Percentiles rank a stretch among this genome's conserved stretches.
These are phyloP conservation scores for Drosophila eugracilis DNA, from an alignment of 1,140 invertebrate genomes.

Conservation along the genomic window DNA sequence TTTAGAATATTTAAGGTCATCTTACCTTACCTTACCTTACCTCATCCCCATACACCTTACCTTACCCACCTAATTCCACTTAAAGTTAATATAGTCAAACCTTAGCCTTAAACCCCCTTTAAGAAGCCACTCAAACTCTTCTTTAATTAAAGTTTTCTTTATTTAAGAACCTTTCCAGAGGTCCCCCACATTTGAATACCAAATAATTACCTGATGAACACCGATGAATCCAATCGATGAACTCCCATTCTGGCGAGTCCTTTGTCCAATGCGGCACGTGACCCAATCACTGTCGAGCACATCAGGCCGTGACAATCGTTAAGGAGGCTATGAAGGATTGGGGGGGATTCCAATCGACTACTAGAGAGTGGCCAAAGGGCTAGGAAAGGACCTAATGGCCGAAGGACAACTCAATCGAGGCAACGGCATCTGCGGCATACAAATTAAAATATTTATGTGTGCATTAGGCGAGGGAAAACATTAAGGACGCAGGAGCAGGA, in stretches of 20 bases:
- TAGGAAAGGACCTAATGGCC: conserved; percentile 3
- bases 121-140: too few relatives aligned
- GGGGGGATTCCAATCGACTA: conserved; percentile 32
- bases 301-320: conserved; percentile 63
- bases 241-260: not conserved
- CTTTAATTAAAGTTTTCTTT: too few relatives aligned
- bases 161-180: too few relatives aligned
- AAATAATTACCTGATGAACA: conserved; percentile 29
- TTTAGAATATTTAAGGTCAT: too few relatives aligned
- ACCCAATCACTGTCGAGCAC: conserved; percentile 68
- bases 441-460: conserved; percentile 75
- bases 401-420: conserved; percentile 57
- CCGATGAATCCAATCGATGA: conserved; percentile 10
- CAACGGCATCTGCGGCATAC: conserved; percentile 71
- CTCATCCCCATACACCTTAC: too few relatives aligned
- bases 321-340: conserved; percentile 27
- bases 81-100: too few relatives aligned
- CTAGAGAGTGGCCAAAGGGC: conserved; percentile 61
- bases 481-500: conserved; percentile 21
- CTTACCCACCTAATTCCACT: too few relatives aligned
- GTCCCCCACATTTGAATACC: not conserved
- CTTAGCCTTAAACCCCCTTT: too few relatives aligned
- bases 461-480: conserved; percentile 35
- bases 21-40: too few relatives aligned
- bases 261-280: conserved; percentile 47